Percentiles rank a stretch among this genome's conserved stretches.
Conservation (phyloP, 2,113 vertebrate genomes). For the Malurus elegans region DNA sequence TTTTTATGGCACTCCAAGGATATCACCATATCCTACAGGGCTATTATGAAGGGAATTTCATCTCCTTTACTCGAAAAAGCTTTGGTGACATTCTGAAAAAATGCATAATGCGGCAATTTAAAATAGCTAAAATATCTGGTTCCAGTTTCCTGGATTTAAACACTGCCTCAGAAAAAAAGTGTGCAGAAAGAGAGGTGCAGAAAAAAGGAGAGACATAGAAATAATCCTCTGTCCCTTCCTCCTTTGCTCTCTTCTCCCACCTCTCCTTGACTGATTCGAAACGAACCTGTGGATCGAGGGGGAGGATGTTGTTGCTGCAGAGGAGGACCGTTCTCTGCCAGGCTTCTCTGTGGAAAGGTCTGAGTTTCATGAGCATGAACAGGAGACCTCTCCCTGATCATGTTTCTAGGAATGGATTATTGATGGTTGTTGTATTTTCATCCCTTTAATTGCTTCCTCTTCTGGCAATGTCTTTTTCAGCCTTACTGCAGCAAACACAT, state of each 20-base stretch:
- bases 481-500: slow-evolving; percentile 11
- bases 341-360: not conserved
- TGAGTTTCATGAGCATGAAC: not conserved
- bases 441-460: slow-evolving; percentile 58
- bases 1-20: not conserved
- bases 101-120: slow-evolving; percentile 16
- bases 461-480: slow-evolving; percentile 25
- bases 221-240: not conserved
- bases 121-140: slow-evolving; percentile 36
- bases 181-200: not conserved
- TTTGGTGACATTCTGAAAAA: slow-evolving; percentile 17
- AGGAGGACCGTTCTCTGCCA: not conserved
- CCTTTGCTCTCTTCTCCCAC: not conserved
- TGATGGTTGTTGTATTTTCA: slow-evolving; percentile 15
- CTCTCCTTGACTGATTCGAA: not conserved
- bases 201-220: not conserved
- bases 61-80: not conserved
- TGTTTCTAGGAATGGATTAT: not conserved
- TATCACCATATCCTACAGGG: not conserved
- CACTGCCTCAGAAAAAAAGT: not conserved
- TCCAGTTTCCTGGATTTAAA: not conserved
- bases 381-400: not conserved
- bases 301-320: not conserved
- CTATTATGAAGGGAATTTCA: slow-evolving; percentile 16
- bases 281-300: not conserved